Percentiles rank a stretch among this genome's conserved stretches.
Evolutionary conservation across 2,888 invertebrate species (phyloP).

Genomic region (Nomada lathburiana): DNA sequence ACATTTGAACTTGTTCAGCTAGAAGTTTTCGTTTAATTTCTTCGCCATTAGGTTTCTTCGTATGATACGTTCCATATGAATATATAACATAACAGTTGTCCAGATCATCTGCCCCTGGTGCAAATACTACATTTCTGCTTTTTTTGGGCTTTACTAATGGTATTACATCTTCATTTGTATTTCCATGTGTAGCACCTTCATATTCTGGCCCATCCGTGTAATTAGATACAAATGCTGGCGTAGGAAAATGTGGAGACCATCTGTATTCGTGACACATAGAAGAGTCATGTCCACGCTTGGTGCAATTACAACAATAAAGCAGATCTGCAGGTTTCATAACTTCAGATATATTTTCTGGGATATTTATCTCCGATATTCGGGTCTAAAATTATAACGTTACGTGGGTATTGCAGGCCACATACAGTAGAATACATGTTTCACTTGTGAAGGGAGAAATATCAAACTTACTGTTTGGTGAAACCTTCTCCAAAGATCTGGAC

Average conservation of each 20-base stretch:
- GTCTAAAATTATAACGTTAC: slow-evolving; percentile 70
- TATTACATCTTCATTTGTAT: slow-evolving; percentile 11
- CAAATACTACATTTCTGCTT: neutral
- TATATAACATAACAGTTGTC: slow-evolving; percentile 15
- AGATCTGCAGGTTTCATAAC: slow-evolving; percentile 79
- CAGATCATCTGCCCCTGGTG: neutral
- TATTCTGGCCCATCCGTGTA: slow-evolving; percentile 71
- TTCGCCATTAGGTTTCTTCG: neutral
- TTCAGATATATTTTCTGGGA: slow-evolving; percentile 70
- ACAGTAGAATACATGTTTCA: neutral
- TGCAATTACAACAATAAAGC: slow-evolving; percentile 84
- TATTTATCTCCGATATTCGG: slow-evolving; percentile 75
- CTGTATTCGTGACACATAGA: slow-evolving; percentile 75
- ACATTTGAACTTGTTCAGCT: neutral
- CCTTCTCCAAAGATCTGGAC: slow-evolving; percentile 91
- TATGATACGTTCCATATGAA: slow-evolving; percentile 37
- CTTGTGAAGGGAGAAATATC: neutral
- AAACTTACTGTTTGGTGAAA: slow-evolving; percentile 89
- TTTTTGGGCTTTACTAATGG: neutral
- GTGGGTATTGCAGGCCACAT: too few relatives aligned
- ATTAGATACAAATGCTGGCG: slow-evolving; percentile 75
- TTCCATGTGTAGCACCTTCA: neutral
- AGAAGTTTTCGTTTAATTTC: neutral
- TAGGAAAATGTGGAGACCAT: slow-evolving; percentile 80
- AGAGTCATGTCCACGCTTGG: slow-evolving; percentile 82